Evolutionary conservation across 2,113 vertebrate genomes (phyloP).

Genomic region (Alouatta palliata): DNA sequence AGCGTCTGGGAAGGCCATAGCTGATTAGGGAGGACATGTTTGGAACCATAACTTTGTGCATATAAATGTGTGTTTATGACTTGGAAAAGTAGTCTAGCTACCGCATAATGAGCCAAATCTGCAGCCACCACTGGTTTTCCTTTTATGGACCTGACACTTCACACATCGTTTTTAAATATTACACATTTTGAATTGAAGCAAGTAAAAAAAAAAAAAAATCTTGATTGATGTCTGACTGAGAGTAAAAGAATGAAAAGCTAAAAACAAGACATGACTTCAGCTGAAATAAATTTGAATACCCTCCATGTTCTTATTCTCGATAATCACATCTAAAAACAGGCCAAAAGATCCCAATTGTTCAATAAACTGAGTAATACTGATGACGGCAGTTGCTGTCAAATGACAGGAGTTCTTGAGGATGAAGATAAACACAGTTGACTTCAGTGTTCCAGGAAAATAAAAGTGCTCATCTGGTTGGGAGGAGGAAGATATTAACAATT

Average conservation of each 20-base stretch:
- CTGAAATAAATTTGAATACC: slow-evolving; percentile 23
- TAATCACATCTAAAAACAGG: neutral
- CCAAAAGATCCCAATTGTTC: neutral
- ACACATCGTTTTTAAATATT: neutral
- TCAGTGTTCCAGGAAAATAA: neutral
- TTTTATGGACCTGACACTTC: neutral
- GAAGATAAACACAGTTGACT: slow-evolving; percentile 5
- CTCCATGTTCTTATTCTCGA: neutral
- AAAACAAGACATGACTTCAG: slow-evolving; percentile 16
- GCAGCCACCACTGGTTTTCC: neutral
- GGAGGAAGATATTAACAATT: neutral
- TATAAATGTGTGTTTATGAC: neutral
- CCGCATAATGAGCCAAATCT: neutral
- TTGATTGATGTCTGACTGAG: slow-evolving; percentile 31
- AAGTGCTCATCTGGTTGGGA: neutral
- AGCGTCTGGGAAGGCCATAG: neutral
- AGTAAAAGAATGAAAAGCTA: slow-evolving; percentile 2
- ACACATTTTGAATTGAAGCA: neutral
- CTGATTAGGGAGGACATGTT: neutral
- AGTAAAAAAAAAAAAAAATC: neutral
- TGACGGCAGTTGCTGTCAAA: neutral
- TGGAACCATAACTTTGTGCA: neutral
- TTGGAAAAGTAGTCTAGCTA: neutral
- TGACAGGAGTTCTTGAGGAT: neutral
- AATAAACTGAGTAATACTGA: neutral